Evolutionary conservation across 1,140 invertebrate genomes (phyloP).

Genomic region (Caenorhabditis latens): DNA sequence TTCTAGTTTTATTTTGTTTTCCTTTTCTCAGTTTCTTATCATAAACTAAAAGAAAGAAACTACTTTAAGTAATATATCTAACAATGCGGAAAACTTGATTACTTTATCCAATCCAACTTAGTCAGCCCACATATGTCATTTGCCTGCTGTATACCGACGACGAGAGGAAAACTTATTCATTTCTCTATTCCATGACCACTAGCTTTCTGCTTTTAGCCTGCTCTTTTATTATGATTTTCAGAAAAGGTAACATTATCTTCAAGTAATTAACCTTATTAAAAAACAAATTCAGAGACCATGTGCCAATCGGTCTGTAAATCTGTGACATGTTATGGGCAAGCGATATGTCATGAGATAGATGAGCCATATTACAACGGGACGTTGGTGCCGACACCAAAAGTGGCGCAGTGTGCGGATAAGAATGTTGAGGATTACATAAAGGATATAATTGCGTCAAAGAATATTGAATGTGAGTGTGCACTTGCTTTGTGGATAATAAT

Average conservation of each 20-base stretch:
- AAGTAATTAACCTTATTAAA: no score
- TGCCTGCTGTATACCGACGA: neutral
- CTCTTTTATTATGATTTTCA: neutral
- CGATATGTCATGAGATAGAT: neutral
- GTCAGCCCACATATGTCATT: neutral
- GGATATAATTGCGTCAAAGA: neutral
- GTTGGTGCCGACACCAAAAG: no score
- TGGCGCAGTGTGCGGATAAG: neutral
- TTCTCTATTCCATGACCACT: slow-evolving; percentile 14
- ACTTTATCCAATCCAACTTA: neutral
- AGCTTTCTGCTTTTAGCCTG: slow-evolving; percentile 1
- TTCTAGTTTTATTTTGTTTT: neutral
- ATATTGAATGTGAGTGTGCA: neutral
- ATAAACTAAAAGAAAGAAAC: neutral
- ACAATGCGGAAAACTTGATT: slow-evolving; percentile 20
- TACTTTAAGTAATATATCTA: neutral
- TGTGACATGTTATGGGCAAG: slow-evolving; percentile 2
- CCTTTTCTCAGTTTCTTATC: neutral
- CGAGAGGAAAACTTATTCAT: neutral
- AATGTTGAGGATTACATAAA: neutral
- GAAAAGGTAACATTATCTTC: no score
- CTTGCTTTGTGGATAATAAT: no score
- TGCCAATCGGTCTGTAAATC: neutral
- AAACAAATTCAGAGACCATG: neutral
- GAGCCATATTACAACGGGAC: neutral